These are phyloP conservation scores for Trissolcus japonicus DNA, from an alignment of 2,888 invertebrate genomes.

Conservation along the genomic window DNA sequence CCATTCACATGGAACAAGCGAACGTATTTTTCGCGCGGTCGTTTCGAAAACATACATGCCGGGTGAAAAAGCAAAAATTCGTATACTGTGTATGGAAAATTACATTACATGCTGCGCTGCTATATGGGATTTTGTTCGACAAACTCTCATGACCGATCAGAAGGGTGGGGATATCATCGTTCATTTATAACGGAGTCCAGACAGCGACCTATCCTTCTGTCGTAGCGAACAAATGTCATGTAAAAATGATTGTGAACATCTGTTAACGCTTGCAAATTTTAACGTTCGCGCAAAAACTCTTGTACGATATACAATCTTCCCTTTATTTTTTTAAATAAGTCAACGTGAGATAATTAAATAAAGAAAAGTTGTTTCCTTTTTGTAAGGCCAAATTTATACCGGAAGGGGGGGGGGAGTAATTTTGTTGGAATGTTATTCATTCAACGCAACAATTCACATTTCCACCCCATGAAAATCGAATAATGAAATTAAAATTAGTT, in stretches of 20 bases:
- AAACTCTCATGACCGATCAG: constrained; percentile 41
- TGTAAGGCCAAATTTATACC: not conserved
- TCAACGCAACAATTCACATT: not conserved
- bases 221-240: constrained; percentile 41
- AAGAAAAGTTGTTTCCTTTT: not conserved
- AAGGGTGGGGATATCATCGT: constrained; percentile 35
- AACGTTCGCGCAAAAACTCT: not conserved
- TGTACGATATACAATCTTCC: no score
- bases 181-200: constrained; percentile 38
- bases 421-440: not conserved
- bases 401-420: no score
- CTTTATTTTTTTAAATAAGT: no score
- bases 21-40: constrained; percentile 21
- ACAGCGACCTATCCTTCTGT: constrained; percentile 30
- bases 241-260: constrained; percentile 46
- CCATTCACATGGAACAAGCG: not conserved
- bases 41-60: constrained; percentile 15
- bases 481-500: constrained; percentile 7
- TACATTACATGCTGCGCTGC: constrained; percentile 24
- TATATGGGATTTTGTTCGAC: constrained; percentile 38
- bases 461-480: constrained; percentile 7
- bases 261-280: constrained; percentile 49
- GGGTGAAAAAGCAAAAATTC: constrained; percentile 8
- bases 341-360: no score
- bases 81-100: constrained; percentile 23